phyloP scores from a whole-genome alignment of 2,888 invertebrate species.

The Slavum lentiscoides region DNA sequence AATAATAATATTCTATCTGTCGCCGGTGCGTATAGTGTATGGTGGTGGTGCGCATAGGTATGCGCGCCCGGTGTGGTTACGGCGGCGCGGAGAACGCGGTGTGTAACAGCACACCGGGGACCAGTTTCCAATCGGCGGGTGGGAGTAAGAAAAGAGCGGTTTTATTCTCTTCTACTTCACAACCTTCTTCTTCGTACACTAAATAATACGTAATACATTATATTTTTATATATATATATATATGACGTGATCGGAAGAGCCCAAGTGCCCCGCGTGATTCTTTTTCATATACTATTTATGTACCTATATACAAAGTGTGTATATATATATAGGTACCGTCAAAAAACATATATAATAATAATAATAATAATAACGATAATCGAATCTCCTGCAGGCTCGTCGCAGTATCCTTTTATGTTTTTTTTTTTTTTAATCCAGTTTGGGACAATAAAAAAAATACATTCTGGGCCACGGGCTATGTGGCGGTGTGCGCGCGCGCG shows the following conservation, averaged over 20 bases:
- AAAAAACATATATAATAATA: not conserved
- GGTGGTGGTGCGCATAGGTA: not conserved
- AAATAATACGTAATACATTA: too few species aligned
- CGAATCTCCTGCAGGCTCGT: conserved; percentile 32
- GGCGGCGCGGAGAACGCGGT: not conserved
- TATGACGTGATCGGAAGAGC: not conserved
- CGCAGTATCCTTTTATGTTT: conserved; percentile 40
- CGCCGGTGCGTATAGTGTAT: not conserved
- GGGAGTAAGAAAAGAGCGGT: conserved; percentile 38
- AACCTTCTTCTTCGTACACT: too few species aligned
- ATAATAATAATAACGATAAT: conserved; percentile 45
- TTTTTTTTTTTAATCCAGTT: conserved; percentile 41
- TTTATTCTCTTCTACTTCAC: not conserved
- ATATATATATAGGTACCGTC: not conserved
- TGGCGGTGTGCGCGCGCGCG: not conserved
- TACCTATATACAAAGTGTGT: not conserved
- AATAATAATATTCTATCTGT: not conserved
- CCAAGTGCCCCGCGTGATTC: conserved; percentile 31
- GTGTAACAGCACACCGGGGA: conserved; percentile 28
- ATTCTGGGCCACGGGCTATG: conserved; percentile 39
- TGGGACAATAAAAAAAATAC: conserved; percentile 35
- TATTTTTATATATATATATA: not conserved
- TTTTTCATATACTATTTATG: not conserved
- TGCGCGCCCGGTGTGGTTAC: not conserved
- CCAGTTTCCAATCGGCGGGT: conserved; percentile 49